phyloP scores from a whole-genome alignment of 2,888 invertebrate genomes.

The Sphaerophoria taeniata region DNA sequence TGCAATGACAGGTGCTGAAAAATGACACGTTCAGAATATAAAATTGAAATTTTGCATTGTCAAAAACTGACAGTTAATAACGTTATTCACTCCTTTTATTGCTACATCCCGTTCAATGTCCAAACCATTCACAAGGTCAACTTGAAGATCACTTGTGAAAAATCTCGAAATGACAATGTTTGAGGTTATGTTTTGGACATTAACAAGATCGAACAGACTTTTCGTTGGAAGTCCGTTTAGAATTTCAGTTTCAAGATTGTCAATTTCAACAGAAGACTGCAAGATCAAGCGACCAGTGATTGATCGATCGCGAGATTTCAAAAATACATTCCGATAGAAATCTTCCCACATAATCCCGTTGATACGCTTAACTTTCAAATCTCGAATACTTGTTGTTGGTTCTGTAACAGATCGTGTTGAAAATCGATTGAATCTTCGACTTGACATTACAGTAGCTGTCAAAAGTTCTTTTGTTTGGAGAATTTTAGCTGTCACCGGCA shows the following conservation, averaged over 20 bases:
- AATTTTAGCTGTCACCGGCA: constrained; percentile 74
- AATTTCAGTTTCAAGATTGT: constrained; percentile 73
- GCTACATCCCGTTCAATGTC: constrained; percentile 80
- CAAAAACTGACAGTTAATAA: constrained; percentile 74
- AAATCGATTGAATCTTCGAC: constrained; percentile 3
- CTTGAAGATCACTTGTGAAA: constrained; percentile 76
- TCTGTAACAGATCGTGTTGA: constrained; percentile 48
- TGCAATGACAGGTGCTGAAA: constrained; percentile 79
- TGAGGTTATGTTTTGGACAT: constrained; percentile 78
- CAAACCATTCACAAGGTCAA: constrained; percentile 77
- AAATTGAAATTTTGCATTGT: not conserved
- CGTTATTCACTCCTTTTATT: constrained; percentile 76
- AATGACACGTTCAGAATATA: not conserved
- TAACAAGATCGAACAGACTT: constrained; percentile 78
- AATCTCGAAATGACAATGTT: constrained; percentile 78
- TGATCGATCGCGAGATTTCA: constrained; percentile 77
- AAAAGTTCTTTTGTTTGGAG: constrained; percentile 76
- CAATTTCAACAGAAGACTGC: constrained; percentile 76
- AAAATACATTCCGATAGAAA: constrained; percentile 78
- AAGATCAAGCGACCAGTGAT: constrained; percentile 78
- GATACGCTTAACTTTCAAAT: constrained; percentile 76
- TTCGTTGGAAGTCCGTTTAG: constrained; percentile 78
- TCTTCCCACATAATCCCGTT: constrained; percentile 78
- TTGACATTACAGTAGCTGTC: constrained; percentile 52
- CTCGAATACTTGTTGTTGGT: constrained; percentile 34